Percentiles rank a stretch among this genome's conserved stretches.
Conservation (phyloP, 2,797 vertebrate species). For the Poeciliopsis infans region DNA sequence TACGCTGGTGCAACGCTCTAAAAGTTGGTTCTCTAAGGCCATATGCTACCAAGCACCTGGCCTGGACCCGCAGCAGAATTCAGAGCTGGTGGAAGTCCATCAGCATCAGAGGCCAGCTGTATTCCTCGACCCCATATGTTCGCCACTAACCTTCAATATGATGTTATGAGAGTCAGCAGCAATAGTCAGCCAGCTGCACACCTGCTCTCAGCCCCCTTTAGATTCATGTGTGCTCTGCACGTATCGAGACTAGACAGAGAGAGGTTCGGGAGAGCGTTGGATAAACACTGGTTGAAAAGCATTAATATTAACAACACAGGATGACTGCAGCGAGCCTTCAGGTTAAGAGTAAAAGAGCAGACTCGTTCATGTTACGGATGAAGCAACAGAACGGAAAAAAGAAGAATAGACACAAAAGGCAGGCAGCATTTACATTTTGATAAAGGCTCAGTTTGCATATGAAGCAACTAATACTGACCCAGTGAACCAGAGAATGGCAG, state of each 20-base stretch:
- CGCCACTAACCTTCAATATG: constrained; percentile 60
- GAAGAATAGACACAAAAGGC: neutral
- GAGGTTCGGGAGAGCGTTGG: neutral
- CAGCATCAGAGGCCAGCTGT: constrained; percentile 70
- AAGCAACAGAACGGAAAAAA: constrained; percentile 7
- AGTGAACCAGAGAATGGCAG: constrained; percentile 3
- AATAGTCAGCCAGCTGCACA: constrained; percentile 54
- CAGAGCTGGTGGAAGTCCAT: constrained; percentile 64
- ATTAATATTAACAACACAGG: constrained; percentile 27
- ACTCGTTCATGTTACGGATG: constrained; percentile 24
- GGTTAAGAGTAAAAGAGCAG: constrained; percentile 28
- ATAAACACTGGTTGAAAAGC: neutral
- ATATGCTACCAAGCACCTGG: constrained; percentile 61
- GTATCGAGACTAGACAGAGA: constrained; percentile 2
- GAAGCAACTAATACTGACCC: constrained; percentile 17
- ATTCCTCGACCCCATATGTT: constrained; percentile 64
- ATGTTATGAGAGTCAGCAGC: constrained; percentile 64
- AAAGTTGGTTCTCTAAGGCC: constrained; percentile 5
- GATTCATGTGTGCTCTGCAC: constrained; percentile 29
- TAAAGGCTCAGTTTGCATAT: constrained; percentile 3
- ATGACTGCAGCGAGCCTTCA: constrained; percentile 33
- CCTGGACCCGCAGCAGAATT: constrained; percentile 48
- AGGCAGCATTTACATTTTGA: constrained; percentile 27
- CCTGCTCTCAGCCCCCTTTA: constrained; percentile 50
- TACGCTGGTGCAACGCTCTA: neutral